Evolutionary conservation across 2,797 vertebrate genomes (phyloP).

Genomic region (Melanotaenia trifasciata): DNA sequence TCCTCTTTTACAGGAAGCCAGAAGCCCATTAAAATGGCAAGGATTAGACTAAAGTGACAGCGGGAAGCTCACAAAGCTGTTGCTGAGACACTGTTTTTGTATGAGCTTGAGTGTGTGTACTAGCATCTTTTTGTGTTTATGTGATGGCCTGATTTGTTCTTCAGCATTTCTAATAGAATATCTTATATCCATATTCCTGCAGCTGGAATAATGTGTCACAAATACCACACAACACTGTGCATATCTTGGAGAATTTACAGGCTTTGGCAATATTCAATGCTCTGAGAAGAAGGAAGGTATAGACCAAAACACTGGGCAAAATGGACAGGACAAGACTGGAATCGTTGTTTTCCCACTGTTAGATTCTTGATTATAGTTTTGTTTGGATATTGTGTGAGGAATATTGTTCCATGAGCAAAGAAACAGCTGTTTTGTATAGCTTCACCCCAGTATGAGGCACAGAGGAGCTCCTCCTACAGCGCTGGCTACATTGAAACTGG

Average conservation of each 20-base stretch:
- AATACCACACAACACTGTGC: background rate
- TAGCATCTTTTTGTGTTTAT: conserved; percentile 5
- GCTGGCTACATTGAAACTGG: background rate
- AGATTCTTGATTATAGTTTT: too few species aligned
- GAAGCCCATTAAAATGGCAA: conserved; percentile 69
- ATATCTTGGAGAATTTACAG: background rate
- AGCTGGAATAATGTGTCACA: background rate
- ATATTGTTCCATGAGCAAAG: background rate
- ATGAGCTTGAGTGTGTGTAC: conserved; percentile 1
- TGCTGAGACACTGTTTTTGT: conserved; percentile 40
- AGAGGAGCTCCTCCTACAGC: background rate
- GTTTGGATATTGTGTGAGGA: background rate
- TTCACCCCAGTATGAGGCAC: background rate
- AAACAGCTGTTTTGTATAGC: background rate
- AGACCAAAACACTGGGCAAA: background rate
- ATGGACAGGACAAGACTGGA: background rate
- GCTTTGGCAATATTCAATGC: background rate
- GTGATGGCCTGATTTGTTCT: conserved; percentile 26
- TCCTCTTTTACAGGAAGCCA: conserved; percentile 58
- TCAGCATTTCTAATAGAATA: conserved; percentile 22
- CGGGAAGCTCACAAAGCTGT: conserved; percentile 58
- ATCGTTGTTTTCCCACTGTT: background rate
- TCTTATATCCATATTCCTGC: background rate
- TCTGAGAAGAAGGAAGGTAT: background rate
- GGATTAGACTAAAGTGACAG: conserved; percentile 65